Conservation (phyloP, 37 sponge, comb jelly and placozoan genomes). For the Eunapius fragilis region DNA sequence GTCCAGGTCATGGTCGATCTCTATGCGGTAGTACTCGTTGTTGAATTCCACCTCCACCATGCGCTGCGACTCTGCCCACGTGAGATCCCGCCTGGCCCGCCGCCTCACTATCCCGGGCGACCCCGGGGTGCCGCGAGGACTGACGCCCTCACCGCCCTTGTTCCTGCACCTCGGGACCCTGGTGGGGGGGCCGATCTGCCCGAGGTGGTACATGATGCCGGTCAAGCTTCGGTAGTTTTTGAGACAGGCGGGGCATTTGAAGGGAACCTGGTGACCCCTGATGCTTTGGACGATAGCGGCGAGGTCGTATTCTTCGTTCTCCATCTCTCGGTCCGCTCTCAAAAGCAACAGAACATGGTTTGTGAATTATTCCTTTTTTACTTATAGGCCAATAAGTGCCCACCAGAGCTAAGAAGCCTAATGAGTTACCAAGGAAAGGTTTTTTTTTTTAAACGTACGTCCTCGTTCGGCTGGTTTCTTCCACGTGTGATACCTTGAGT, state of each 20-base stretch:
- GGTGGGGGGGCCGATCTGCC: conserved; percentile 35
- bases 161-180: conserved; percentile 46
- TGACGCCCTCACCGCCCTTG: conserved; percentile 2
- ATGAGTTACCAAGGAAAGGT: not conserved
- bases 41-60: conserved; percentile 80
- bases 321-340: not conserved
- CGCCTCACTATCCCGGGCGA: conserved; percentile 45
- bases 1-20: conserved; percentile 62
- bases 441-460: not conserved
- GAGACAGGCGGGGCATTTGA: conserved; percentile 61
- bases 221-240: conserved; percentile 69
- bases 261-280: conserved; percentile 59
- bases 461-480: not conserved
- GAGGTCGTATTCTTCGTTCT: conserved; percentile 8
- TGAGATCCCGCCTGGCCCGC: conserved; percentile 59
- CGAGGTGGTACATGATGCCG: conserved; percentile 79
- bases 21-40: conserved; percentile 49
- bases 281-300: conserved; percentile 32
- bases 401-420: conserved; percentile 7
- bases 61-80: conserved; percentile 83
- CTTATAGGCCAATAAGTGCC: not conserved
- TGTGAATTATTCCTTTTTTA: not conserved
- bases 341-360: not conserved
- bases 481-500: not conserved
- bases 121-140: not conserved